These are phyloP conservation scores for Morpho achilles DNA, from an alignment of 2,888 invertebrate species.

Conservation along the genomic window DNA sequence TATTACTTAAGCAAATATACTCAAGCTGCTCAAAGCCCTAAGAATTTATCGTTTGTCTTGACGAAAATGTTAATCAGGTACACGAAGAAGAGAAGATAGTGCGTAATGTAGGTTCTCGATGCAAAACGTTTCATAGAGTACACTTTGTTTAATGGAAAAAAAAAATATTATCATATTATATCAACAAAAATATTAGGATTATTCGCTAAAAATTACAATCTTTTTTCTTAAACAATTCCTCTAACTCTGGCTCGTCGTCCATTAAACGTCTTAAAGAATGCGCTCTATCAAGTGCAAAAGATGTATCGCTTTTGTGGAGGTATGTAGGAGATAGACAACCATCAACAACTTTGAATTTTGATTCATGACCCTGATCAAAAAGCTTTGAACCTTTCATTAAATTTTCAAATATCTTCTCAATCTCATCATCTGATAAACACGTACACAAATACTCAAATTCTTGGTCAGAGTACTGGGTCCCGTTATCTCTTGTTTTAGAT, in stretches of 20 bases:
- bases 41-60: no score
- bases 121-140: no score
- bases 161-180: no score
- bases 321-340: conserved; percentile 35
- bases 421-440: conserved; percentile 52
- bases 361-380: conserved; percentile 21
- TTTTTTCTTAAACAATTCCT: conserved; percentile 51
- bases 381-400: conserved; percentile 26
- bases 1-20: no score
- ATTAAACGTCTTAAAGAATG: conserved; percentile 44
- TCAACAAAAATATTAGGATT: no score
- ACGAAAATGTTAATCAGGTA: no score
- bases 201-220: conserved; percentile 34
- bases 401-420: conserved; percentile 35
- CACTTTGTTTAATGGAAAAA: no score
- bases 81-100: no score
- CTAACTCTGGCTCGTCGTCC: conserved; percentile 41
- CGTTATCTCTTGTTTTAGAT: conserved; percentile 42
- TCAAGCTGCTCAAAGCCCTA: no score
- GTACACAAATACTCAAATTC: conserved; percentile 51
- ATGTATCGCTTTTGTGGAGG: conserved; percentile 29
- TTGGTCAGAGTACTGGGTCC: conserved; percentile 50
- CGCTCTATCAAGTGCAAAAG: conserved; percentile 47
- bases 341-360: conserved; percentile 33
- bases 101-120: neutral